Evolutionary conservation across 2,888 invertebrate genomes (phyloP).

Genomic region (Noctua fimbriata): DNA sequence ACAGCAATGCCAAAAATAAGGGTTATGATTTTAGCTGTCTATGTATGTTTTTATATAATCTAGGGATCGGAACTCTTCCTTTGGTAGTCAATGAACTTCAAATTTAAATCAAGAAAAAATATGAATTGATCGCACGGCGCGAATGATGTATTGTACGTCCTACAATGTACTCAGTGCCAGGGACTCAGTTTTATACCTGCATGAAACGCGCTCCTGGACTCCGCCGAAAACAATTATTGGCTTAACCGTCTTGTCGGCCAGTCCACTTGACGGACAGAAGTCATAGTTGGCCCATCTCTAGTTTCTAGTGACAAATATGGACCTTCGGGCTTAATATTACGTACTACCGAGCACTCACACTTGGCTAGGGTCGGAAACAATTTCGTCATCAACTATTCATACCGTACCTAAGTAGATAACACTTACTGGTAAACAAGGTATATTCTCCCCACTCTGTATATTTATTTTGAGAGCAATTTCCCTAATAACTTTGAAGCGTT

Average conservation of each 20-base stretch:
- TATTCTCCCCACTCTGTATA: slow-evolving; percentile 69
- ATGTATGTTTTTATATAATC: background rate
- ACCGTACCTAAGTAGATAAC: slow-evolving; percentile 65
- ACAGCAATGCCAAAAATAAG: background rate
- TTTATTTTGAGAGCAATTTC: slow-evolving; percentile 81
- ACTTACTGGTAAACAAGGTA: slow-evolving; percentile 70
- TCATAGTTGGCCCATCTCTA: background rate
- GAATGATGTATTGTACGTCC: background rate
- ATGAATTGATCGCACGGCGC: background rate
- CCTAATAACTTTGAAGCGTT: slow-evolving; percentile 79
- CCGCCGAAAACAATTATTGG: background rate
- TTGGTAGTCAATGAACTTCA: background rate
- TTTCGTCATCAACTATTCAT: slow-evolving; percentile 77
- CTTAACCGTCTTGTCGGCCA: background rate
- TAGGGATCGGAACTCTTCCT: background rate
- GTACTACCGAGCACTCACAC: slow-evolving; percentile 67
- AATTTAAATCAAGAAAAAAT: background rate
- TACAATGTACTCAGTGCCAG: background rate
- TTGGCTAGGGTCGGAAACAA: slow-evolving; percentile 71
- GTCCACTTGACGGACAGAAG: background rate
- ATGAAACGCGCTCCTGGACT: background rate
- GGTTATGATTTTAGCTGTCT: background rate
- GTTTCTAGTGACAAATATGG: slow-evolving; percentile 80
- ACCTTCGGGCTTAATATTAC: slow-evolving; percentile 73
- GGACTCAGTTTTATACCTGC: background rate